Percentiles rank a stretch among this genome's conserved stretches.
Evolutionary conservation across 2,797 vertebrate genomes (phyloP).

Genomic region (Fringilla coelebs): DNA sequence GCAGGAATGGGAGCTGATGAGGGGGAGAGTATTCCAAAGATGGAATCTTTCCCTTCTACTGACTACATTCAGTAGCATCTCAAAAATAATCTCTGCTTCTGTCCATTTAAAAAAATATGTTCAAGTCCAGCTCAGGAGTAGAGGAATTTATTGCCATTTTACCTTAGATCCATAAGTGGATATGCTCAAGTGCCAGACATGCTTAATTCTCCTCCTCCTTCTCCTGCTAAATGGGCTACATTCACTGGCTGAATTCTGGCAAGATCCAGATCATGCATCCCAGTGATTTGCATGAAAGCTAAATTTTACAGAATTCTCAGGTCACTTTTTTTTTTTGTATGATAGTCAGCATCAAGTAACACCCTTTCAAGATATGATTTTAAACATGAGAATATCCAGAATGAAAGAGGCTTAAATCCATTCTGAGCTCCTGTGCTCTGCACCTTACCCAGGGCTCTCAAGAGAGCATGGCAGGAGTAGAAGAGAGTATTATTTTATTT

Average conservation of each 20-base stretch:
- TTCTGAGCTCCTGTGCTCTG: not conserved
- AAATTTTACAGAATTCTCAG: not conserved
- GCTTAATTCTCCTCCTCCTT: not conserved
- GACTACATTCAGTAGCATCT: not conserved
- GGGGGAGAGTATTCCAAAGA: not conserved
- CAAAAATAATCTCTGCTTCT: not conserved
- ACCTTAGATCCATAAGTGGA: not conserved
- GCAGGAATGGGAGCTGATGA: not conserved
- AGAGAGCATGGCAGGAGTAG: not conserved
- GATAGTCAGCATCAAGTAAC: not conserved
- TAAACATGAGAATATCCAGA: not conserved
- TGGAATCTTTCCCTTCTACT: not conserved
- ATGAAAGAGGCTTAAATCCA: not conserved
- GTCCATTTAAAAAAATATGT: not conserved
- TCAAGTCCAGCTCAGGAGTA: not conserved
- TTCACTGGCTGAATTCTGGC: not conserved
- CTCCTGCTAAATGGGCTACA: not conserved
- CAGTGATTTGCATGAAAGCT: not conserved
- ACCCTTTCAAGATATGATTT: not conserved
- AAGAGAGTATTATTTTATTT: not conserved
- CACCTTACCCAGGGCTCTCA: not conserved
- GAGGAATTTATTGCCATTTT: not conserved
- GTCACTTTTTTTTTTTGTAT: not conserved
- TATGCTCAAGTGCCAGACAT: not conserved
- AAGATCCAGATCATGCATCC: not conserved